Conservation (phyloP, 2,113 vertebrate genomes). For the Coptodon bakossiorum region DNA sequence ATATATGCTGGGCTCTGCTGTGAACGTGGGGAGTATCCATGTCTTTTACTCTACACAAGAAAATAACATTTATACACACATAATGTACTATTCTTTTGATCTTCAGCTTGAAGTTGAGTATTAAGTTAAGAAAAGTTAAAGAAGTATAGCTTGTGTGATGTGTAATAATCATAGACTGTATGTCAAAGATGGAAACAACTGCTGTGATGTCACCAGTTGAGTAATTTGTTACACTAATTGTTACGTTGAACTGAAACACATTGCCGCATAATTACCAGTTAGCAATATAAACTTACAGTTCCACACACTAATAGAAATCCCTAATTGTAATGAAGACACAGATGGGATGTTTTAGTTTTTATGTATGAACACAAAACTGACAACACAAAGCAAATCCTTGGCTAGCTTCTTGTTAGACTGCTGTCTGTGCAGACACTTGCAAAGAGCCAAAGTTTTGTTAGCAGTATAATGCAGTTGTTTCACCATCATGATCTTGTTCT, state of each 20-base stretch:
- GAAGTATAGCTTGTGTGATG: not conserved
- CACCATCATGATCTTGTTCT: not conserved
- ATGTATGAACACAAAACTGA: not conserved
- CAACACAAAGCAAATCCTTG: not conserved
- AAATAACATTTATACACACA: not conserved
- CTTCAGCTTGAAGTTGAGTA: not conserved
- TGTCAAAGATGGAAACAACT: not conserved
- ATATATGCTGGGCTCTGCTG: not conserved
- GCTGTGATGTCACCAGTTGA: not conserved
- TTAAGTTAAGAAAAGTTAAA: not conserved
- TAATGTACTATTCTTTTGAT: not conserved
- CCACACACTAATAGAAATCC: not conserved
- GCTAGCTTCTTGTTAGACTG: not conserved
- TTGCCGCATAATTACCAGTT: not conserved
- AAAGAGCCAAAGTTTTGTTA: not conserved
- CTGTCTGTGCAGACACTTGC: not conserved
- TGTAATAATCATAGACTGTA: not conserved
- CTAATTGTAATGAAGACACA: not conserved
- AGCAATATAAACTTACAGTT: not conserved
- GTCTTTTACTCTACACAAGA: not conserved
- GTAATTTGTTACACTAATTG: not conserved
- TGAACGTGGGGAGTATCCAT: not conserved
- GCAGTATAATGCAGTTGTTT: not conserved
- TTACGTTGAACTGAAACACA: not conserved
- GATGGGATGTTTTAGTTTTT: not conserved